These are phyloP conservation scores for Sus cebifrons DNA, from an alignment of 2,797 vertebrate species.

Conservation along the genomic window DNA sequence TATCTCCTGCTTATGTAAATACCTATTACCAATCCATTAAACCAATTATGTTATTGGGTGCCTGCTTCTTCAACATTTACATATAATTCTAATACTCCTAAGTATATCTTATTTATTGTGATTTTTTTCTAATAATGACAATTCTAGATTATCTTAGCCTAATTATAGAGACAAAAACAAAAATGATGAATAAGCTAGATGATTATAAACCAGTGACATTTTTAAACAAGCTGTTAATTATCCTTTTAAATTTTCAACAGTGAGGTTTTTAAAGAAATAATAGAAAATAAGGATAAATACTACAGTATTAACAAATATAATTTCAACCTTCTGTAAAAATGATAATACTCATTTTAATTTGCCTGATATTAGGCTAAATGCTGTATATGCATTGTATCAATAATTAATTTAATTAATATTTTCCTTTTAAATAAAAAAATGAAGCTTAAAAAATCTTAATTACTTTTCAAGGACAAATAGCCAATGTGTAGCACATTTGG, in stretches of 20 bases:
- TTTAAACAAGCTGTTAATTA: not conserved
- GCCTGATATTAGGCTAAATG: not conserved
- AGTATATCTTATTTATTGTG: not conserved
- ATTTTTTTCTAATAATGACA: not conserved
- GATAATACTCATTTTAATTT: slow-evolving; percentile 11
- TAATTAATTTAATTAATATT: not conserved
- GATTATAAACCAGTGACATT: not conserved
- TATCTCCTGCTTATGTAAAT: not conserved
- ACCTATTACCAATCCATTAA: not conserved
- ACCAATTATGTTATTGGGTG: not conserved
- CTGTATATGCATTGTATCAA: not conserved
- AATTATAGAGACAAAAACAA: slow-evolving; percentile 34
- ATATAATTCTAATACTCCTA: not conserved
- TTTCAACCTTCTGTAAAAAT: slow-evolving; percentile 24
- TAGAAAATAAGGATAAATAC: not conserved
- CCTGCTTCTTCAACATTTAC: not conserved
- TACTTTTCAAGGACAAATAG: not conserved
- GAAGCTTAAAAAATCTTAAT: not conserved
- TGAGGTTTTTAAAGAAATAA: not conserved
- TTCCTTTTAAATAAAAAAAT: slow-evolving; percentile 17
- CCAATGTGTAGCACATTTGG: not conserved
- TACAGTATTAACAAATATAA: not conserved
- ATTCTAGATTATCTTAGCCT: not conserved
- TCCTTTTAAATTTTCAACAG: slow-evolving; percentile 1
- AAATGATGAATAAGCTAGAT: slow-evolving; percentile 23